Conservation (phyloP, 1,140 invertebrate species). For the Neotoxoptera formosana region DNA sequence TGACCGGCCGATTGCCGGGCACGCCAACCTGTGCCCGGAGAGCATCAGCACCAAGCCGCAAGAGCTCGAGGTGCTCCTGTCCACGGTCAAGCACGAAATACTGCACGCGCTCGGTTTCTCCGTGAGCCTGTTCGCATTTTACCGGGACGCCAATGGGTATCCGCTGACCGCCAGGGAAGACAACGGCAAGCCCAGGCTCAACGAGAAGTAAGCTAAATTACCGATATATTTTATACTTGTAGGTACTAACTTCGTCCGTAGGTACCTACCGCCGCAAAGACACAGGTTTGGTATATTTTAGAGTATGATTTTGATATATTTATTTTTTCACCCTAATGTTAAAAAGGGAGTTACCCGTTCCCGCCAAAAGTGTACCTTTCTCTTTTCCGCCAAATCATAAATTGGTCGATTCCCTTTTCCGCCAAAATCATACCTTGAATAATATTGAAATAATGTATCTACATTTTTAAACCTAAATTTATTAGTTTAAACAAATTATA, state of each 20-base stretch:
- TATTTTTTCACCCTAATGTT: neutral
- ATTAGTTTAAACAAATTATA: too few species aligned
- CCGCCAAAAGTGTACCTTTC: too few species aligned
- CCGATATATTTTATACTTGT: neutral
- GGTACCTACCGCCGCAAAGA: neutral
- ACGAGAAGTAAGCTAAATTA: slow-evolving; percentile 75
- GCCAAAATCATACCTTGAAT: too few species aligned
- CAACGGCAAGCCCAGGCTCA: slow-evolving; percentile 86
- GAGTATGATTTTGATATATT: too few species aligned
- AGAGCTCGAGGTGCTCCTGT: slow-evolving; percentile 90
- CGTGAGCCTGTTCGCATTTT: slow-evolving; percentile 94
- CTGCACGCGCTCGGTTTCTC: slow-evolving; percentile 97
- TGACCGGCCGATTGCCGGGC: slow-evolving; percentile 97
- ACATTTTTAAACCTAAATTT: too few species aligned
- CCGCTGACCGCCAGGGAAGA: slow-evolving; percentile 83
- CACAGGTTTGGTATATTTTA: neutral
- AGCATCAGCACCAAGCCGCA: slow-evolving; percentile 92
- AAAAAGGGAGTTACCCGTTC: too few species aligned
- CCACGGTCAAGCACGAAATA: slow-evolving; percentile 99
- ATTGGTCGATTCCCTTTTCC: too few species aligned
- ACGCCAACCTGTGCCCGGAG: slow-evolving; percentile 97
- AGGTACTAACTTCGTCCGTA: neutral
- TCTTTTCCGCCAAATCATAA: too few species aligned
- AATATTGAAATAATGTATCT: too few species aligned
- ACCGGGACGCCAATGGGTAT: slow-evolving; percentile 82